Evolutionary conservation across 2,888 invertebrate genomes (phyloP).

Genomic region (Caenorhabditis sp.): DNA sequence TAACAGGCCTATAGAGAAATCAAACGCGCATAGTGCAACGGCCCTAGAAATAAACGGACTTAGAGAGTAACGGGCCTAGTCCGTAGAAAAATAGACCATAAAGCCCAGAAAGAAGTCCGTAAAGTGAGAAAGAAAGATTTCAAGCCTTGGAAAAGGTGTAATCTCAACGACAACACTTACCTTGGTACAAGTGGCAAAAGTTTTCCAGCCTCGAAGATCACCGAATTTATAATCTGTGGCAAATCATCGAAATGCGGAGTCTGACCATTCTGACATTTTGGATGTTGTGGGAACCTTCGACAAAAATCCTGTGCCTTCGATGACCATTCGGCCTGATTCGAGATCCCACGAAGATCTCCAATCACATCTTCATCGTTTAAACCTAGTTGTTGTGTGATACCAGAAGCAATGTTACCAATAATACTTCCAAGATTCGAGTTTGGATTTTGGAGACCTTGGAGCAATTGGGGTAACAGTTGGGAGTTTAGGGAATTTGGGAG

Average conservation of each 20-base stretch:
- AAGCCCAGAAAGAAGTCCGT: no score
- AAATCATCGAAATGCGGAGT: slow-evolving; percentile 40
- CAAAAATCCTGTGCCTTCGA: slow-evolving; percentile 40
- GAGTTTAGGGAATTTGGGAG: neutral
- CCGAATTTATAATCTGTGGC: slow-evolving; percentile 28
- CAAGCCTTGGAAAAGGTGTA: no score
- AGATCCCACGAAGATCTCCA: slow-evolving; percentile 31
- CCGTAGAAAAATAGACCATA: no score
- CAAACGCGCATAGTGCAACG: no score
- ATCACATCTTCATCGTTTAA: slow-evolving; percentile 34
- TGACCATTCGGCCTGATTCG: slow-evolving; percentile 33
- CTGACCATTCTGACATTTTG: slow-evolving; percentile 41
- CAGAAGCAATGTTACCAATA: slow-evolving; percentile 28
- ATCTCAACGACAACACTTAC: no score
- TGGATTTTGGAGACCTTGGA: neutral
- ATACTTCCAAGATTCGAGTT: slow-evolving; percentile 10
- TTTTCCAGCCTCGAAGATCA: slow-evolving; percentile 35
- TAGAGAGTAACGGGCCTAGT: no score
- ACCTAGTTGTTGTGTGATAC: slow-evolving; percentile 19
- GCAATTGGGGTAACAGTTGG: neutral
- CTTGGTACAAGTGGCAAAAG: slow-evolving; percentile 36
- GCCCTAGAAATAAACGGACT: no score
- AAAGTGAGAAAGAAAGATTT: no score
- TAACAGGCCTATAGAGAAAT: no score
- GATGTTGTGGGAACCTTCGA: slow-evolving; percentile 42